Evolutionary conservation across 2,113 vertebrate genomes (phyloP).

Genomic region (Monopterus albus): DNA sequence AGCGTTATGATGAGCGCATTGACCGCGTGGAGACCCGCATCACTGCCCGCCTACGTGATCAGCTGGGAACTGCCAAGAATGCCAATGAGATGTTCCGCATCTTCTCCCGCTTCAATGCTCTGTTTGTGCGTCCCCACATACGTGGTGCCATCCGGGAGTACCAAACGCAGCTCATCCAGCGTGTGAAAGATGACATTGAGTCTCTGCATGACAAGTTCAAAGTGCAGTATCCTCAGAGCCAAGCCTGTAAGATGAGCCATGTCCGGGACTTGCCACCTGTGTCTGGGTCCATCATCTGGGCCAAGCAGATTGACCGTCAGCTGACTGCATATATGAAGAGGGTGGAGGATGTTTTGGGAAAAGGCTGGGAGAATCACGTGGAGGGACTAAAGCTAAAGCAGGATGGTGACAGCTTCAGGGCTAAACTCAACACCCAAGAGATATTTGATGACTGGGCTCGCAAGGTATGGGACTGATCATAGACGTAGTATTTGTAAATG

Average conservation of each 20-base stretch:
- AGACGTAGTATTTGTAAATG: background rate
- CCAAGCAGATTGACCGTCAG: constrained; percentile 98
- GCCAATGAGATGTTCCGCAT: constrained; percentile 99
- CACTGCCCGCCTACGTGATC: constrained; percentile 95
- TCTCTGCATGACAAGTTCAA: constrained; percentile 99
- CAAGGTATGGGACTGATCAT: constrained; percentile 81
- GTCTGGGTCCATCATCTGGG: constrained; percentile 98
- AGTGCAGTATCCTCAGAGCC: constrained; percentile 98
- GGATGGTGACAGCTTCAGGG: constrained; percentile 98
- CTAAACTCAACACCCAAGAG: constrained; percentile 98
- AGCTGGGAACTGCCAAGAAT: constrained; percentile 97
- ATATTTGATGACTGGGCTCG: constrained; percentile 99
- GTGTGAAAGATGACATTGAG: constrained; percentile 97
- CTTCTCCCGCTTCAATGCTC: constrained; percentile 96
- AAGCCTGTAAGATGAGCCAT: constrained; percentile 98
- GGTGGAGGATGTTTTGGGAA: constrained; percentile 97
- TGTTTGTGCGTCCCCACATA: constrained; percentile 98
- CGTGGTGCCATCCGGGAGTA: constrained; percentile 97
- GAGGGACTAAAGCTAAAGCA: constrained; percentile 98
- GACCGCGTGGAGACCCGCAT: constrained; percentile 98
- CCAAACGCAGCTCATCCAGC: constrained; percentile 97
- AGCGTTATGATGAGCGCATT: constrained; percentile 96
- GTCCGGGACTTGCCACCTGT: constrained; percentile 96
- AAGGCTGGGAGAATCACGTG: constrained; percentile 99
- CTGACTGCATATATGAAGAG: constrained; percentile 99